A percentile compares a stretch with the other conserved stretches of the same genome.
Evolutionary conservation across 2,797 vertebrate genomes (phyloP).

Genomic region (Tapirus indicus): DNA sequence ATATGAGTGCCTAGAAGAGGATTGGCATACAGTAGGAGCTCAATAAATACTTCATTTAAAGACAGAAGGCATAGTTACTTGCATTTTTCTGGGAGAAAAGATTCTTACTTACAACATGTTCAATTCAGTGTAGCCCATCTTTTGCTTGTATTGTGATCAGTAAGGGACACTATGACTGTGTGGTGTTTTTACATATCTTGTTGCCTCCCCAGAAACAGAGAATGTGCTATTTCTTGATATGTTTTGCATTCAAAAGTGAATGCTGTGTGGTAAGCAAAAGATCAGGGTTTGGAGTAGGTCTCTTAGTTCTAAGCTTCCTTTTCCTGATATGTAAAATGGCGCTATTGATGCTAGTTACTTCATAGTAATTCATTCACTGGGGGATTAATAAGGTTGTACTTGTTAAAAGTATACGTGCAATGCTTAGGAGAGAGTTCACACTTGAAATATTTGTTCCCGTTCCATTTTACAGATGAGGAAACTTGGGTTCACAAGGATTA

Average conservation of each 20-base stretch:
- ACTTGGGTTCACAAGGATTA: not conserved
- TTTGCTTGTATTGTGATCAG: not conserved
- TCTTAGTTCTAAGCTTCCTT: not conserved
- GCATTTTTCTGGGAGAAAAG: not conserved
- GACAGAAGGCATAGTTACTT: not conserved
- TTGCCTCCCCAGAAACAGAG: not conserved
- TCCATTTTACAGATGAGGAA: not conserved
- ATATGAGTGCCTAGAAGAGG: not conserved
- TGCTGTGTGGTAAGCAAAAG: accelerated
- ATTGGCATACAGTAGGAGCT: not conserved
- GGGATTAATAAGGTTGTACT: not conserved
- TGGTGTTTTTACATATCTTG: not conserved
- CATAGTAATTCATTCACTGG: not conserved
- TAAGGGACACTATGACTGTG: not conserved
- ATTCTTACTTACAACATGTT: not conserved
- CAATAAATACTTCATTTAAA: not conserved
- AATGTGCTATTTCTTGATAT: not conserved
- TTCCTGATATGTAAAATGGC: not conserved
- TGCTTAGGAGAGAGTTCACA: not conserved
- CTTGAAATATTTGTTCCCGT: not conserved
- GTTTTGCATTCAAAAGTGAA: not conserved
- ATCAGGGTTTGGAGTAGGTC: not conserved
- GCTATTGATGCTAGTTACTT: not conserved
- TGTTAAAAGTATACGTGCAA: not conserved
- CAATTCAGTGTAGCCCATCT: not conserved